phyloP scores from a whole-genome alignment of 30 jellyfish, hydroid and myxozoan genomes.

The Calvadosia cruxmelitensis region DNA sequence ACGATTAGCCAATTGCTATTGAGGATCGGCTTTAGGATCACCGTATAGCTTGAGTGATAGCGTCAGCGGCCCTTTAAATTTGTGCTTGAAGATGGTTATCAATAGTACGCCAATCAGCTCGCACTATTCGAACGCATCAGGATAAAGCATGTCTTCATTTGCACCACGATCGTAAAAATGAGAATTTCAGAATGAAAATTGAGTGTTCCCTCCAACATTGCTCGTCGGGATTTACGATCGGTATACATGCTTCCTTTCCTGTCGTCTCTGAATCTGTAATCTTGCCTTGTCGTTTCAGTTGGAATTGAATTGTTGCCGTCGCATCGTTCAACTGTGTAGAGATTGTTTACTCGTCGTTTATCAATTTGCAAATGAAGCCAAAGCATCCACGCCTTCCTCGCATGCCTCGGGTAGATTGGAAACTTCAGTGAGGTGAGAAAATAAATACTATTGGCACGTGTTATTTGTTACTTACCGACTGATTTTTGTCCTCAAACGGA shows the following conservation, averaged over 20 bases:
- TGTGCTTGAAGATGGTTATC: too few species aligned
- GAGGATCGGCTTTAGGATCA: too few species aligned
- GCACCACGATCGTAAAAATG: too few species aligned
- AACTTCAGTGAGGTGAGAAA: background rate
- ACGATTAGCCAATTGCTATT: too few species aligned
- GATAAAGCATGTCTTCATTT: too few species aligned
- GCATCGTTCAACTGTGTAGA: slow-evolving; percentile 66
- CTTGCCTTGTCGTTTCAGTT: slow-evolving; percentile 12
- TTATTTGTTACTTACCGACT: background rate
- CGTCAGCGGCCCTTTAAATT: too few species aligned
- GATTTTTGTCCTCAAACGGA: too few species aligned
- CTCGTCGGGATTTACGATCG: background rate
- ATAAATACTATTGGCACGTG: background rate
- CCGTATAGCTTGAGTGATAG: too few species aligned
- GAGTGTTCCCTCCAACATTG: background rate
- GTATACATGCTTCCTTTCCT: background rate
- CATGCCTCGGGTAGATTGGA: background rate
- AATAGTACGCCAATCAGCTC: too few species aligned
- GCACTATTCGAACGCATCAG: too few species aligned
- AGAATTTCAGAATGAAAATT: too few species aligned
- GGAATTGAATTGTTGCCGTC: slow-evolving; percentile 66
- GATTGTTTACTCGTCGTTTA: slow-evolving; percentile 78
- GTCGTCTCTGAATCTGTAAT: background rate
- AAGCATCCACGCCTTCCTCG: background rate
- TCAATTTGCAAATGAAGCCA: slow-evolving; percentile 72